Evolutionary conservation across 2,888 invertebrate species (phyloP).

Genomic region (Limenitis camilla): DNA sequence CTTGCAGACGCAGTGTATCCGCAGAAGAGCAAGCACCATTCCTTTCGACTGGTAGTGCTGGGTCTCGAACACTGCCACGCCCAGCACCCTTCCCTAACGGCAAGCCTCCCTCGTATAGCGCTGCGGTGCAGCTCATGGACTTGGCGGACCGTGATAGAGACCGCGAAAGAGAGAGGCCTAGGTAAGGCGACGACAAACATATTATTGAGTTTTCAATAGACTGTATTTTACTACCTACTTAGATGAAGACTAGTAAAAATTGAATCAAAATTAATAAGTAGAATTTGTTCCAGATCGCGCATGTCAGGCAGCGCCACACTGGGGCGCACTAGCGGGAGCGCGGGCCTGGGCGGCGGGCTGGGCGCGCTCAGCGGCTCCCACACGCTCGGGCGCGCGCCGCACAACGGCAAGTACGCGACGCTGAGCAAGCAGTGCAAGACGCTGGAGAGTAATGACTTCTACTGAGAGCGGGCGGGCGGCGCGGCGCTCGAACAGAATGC

Average conservation of each 20-base stretch:
- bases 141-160: conserved; percentile 40
- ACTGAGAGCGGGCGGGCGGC: conserved; percentile 88
- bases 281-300: conserved; percentile 40
- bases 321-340: conserved; percentile 59
- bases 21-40: conserved; percentile 91
- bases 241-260: too few species aligned
- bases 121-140: conserved; percentile 75
- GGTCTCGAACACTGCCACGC: conserved; percentile 67
- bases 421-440: conserved; percentile 97
- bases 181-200: conserved; percentile 28
- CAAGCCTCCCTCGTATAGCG: conserved; percentile 72
- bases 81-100: conserved; percentile 79
- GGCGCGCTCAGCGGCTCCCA: conserved; percentile 67
- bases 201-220: too few species aligned
- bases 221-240: too few species aligned
- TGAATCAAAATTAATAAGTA: too few species aligned
- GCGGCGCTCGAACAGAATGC: conserved; percentile 42
- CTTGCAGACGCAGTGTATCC: conserved; percentile 80
- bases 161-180: conserved; percentile 42
- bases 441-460: conserved; percentile 93
- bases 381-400: conserved; percentile 81
- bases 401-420: conserved; percentile 94
- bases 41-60: conserved; percentile 75
- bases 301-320: conserved; percentile 59
- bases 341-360: conserved; percentile 31